Conservation (phyloP, 2,113 vertebrate species). For the Gnathonemus longibarbis region DNA sequence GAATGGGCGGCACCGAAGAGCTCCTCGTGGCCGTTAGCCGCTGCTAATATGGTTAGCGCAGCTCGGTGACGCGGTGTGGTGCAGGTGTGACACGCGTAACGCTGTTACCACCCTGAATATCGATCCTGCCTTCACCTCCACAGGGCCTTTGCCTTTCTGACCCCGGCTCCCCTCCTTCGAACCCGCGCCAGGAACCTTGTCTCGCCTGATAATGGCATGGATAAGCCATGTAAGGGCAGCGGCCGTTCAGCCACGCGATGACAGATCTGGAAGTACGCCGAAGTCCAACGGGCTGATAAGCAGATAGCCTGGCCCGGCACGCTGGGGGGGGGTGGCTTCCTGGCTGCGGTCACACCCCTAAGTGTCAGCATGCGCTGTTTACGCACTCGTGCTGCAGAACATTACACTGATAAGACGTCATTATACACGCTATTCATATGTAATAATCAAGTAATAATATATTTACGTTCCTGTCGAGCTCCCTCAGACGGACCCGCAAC, state of each 20-base stretch:
- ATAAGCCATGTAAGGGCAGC: conserved; percentile 20
- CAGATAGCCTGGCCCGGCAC: not conserved
- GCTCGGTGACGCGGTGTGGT: conserved; percentile 53
- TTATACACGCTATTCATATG: not conserved
- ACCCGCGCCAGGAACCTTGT: conserved; percentile 2
- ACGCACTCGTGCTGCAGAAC: conserved; percentile 9
- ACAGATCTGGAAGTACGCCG: not conserved
- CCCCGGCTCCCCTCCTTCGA: conserved; percentile 52
- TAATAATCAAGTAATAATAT: not conserved
- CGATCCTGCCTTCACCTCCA: conserved; percentile 75
- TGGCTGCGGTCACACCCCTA: not conserved
- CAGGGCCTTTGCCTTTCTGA: conserved; percentile 85
- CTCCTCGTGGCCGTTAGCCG: conserved; percentile 80
- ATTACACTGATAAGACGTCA: conserved; percentile 15
- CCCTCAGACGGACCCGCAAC: not conserved
- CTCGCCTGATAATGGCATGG: conserved; percentile 21
- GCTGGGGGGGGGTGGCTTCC: not conserved
- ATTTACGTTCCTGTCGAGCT: not conserved
- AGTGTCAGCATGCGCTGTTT: not conserved
- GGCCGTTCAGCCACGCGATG: not conserved
- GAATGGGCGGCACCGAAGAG: conserved; percentile 73
- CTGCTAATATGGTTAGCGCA: conserved; percentile 76
- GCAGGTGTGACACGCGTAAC: conserved; percentile 70
- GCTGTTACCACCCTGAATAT: conserved; percentile 70
- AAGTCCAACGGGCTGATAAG: not conserved